Evolutionary conservation across 2,797 vertebrate species (phyloP), one percentile per base, ranked within the genome.

Genomic region (Eupleurogrammus muticus): DNA sequence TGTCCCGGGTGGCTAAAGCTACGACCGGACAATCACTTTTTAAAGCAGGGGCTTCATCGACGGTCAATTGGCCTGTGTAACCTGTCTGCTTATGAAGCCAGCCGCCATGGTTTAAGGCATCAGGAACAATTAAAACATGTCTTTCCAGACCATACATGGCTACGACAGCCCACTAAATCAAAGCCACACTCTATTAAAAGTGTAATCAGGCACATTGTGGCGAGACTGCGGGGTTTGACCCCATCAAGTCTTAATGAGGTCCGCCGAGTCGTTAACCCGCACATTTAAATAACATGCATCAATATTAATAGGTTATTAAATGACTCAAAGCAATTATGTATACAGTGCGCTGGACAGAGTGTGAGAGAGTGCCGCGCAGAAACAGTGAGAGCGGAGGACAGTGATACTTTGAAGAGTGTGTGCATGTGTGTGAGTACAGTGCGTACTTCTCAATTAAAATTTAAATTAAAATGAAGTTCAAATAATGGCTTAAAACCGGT

Each of bases 301-400:
- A 86, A 92, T 90, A 91, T 91, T 89, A 87, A 91, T 86, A 75
- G 87, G 50, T 87, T 89, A 89, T 88, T 89, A 90, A 89, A 89
- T 77, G 85, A 87, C 70, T 87, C 66, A 65, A 49, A 80, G 81
- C 79, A 81, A 89, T 87, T 87, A 87, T 73, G 50, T 75, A 75
- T 88, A 85, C 69, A 71, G 69, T 57, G 62, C 49, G 73, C 40
- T 38, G 69, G 70, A 75, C 58, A 49, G 58, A 28, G n/a, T n/a
- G n/a, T n/a, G n/a, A n/a, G 28, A 77, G 68, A 73, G 73, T 46
- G 51, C 44, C 9, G 17, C 40, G 51, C 51, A 51, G 36, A 53
- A 36, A 60, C 48, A 21, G 61, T n/a, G 14, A 51, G 59, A 55
- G 20, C 54, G 13, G 38, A 48, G 64, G 54, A 65, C n/a, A 7